A percentile compares a stretch with the other conserved stretches of the same genome.
Evolutionary conservation across 2,797 vertebrate species (phyloP).

Genomic region (Nothura maculosa): DNA sequence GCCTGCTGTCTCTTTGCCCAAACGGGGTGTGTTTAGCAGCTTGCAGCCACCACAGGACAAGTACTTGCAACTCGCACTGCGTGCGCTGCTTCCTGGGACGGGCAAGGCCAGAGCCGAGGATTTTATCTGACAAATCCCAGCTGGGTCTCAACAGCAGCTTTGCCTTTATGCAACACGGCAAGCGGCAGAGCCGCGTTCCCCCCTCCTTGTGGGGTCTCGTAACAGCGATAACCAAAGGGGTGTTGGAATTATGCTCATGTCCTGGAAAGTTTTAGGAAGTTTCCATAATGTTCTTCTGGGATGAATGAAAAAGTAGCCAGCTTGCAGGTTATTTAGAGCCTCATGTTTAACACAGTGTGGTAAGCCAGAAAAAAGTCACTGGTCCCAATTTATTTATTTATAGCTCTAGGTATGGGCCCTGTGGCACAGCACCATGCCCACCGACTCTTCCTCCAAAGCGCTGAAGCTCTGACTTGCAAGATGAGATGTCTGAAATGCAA

Average conservation of each 20-base stretch:
- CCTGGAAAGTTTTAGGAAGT: background rate
- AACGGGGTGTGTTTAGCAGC: background rate
- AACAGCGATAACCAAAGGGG: fast-evolving
- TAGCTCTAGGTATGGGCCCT: background rate
- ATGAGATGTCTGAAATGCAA: background rate
- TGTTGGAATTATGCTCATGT: background rate
- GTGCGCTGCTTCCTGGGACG: background rate
- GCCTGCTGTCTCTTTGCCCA: background rate
- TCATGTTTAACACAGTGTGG: background rate
- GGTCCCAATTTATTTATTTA: background rate
- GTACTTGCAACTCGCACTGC: background rate
- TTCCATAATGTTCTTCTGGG: background rate
- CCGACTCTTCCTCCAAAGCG: background rate
- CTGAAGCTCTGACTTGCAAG: background rate
- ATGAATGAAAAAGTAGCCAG: fast-evolving
- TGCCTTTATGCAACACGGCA: background rate
- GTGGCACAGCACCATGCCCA: background rate
- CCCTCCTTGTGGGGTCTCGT: background rate
- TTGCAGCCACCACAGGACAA: background rate
- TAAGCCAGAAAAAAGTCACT: background rate
- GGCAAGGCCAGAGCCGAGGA: background rate
- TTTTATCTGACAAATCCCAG: background rate
- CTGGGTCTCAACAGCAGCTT: background rate
- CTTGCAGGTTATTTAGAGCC: background rate
- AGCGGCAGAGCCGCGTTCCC: background rate